phyloP scores from a whole-genome alignment of 2,113 vertebrate species.

The Syngnathus floridae region DNA sequence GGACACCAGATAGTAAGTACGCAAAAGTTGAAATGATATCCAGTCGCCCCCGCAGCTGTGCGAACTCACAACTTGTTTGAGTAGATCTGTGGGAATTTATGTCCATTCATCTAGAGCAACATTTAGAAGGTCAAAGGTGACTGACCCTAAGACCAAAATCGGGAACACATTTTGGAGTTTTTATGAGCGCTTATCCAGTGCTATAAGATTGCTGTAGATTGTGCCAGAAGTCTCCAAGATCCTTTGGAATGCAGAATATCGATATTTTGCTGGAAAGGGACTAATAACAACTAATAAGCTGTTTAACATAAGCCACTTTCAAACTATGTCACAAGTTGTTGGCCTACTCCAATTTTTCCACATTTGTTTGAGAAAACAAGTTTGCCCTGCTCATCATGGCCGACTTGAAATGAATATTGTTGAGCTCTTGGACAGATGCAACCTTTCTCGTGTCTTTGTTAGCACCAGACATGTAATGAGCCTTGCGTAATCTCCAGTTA shows the following conservation, averaged over 20 bases:
- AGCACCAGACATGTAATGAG: conserved; percentile 43
- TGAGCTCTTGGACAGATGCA: neutral
- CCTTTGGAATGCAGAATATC: too few relatives aligned
- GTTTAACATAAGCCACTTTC: too few relatives aligned
- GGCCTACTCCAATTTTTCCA: neutral
- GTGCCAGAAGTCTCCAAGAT: too few relatives aligned
- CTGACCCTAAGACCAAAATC: neutral
- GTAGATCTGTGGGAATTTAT: neutral
- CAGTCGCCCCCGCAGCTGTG: neutral
- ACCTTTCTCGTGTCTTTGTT: conserved; percentile 16
- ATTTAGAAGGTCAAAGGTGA: neutral
- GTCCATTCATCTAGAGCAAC: neutral
- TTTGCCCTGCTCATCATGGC: neutral
- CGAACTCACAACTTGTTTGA: neutral
- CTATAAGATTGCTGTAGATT: too few relatives aligned
- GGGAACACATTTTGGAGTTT: too few relatives aligned
- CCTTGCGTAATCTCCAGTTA: conserved; percentile 54
- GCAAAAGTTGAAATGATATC: too few relatives aligned
- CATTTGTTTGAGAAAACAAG: neutral
- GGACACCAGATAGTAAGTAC: too few relatives aligned
- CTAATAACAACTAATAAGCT: too few relatives aligned
- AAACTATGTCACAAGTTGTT: too few relatives aligned
- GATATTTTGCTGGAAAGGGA: too few relatives aligned
- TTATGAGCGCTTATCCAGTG: too few relatives aligned
- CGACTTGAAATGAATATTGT: neutral